phyloP scores from a whole-genome alignment of 2,888 invertebrate species.

The Trichopoda pennipes region DNA sequence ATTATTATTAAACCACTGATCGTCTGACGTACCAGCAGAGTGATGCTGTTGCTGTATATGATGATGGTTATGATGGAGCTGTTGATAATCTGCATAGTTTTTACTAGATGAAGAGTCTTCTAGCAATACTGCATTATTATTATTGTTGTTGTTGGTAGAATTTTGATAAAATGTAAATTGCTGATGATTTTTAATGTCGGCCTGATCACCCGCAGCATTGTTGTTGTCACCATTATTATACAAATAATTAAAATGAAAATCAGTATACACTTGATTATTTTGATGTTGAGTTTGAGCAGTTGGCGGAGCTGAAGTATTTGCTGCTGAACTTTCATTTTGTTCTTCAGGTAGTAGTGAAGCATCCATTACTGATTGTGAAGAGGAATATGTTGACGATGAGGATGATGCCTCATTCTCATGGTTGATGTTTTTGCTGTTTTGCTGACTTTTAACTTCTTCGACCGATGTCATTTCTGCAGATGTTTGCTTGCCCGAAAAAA shows the following conservation, averaged over 20 bases:
- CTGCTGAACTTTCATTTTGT: constrained; percentile 40
- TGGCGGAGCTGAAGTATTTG: constrained; percentile 50
- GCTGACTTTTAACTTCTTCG: constrained; percentile 58
- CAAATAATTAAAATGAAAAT: constrained; percentile 75
- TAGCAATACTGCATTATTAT: constrained; percentile 31
- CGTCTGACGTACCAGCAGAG: constrained; percentile 62
- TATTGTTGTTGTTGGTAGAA: constrained; percentile 35
- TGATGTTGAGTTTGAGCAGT: constrained; percentile 58
- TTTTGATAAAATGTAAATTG: constrained; percentile 59
- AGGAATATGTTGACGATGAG: constrained; percentile 70
- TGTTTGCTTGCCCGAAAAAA: constrained; percentile 71
- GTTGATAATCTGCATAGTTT: constrained; percentile 52
- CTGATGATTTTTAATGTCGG: constrained; percentile 48
- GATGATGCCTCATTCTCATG: constrained; percentile 75
- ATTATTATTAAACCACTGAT: constrained; percentile 64
- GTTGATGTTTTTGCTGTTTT: constrained; percentile 71
- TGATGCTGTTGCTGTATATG: constrained; percentile 59
- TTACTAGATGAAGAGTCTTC: constrained; percentile 64
- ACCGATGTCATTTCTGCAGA: constrained; percentile 43
- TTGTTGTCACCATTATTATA: constrained; percentile 69
- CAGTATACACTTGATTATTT: constrained; percentile 69
- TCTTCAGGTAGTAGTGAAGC: constrained; percentile 55
- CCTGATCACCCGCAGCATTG: constrained; percentile 24
- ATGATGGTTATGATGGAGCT: constrained; percentile 34
- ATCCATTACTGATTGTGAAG: constrained; percentile 73